Evolutionary conservation across 2,797 vertebrate genomes (phyloP).

Genomic region (Leptoclinus maculatus): DNA sequence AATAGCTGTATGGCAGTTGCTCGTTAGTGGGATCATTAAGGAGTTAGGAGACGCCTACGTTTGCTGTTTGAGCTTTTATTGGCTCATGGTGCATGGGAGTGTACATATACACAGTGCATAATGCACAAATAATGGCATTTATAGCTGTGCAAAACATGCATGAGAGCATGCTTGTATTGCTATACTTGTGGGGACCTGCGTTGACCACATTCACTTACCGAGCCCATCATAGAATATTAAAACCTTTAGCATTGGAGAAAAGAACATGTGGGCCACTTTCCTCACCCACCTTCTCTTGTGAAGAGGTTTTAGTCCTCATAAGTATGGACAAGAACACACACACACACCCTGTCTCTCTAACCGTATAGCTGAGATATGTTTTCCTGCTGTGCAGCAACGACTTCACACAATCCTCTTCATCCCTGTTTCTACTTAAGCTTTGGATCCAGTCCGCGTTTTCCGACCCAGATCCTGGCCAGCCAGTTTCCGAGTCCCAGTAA

Average conservation of each 20-base stretch:
- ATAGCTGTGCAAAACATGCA: constrained; percentile 47
- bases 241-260: not conserved
- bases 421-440: constrained; percentile 84
- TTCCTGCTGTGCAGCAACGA: constrained; percentile 69
- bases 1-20: constrained; percentile 36
- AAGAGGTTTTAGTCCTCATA: constrained; percentile 2
- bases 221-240: not conserved
- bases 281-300: not conserved
- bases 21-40: constrained; percentile 65
- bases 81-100: constrained; percentile 39
- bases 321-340: constrained; percentile 26
- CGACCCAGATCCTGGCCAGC: constrained; percentile 78
- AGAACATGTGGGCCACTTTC: not conserved
- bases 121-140: constrained; percentile 51
- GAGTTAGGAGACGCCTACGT: constrained; percentile 53
- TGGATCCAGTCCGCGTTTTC: constrained; percentile 80
- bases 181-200: constrained; percentile 23
- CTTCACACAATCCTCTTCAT: constrained; percentile 76
- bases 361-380: constrained; percentile 66
- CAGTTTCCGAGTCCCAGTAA: constrained; percentile 73
- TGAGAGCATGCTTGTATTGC: not conserved
- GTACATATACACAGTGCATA: constrained; percentile 24
- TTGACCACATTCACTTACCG: not conserved
- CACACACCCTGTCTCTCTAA: constrained; percentile 8
- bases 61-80: constrained; percentile 65